Conservation (phyloP, 1,140 invertebrate species). For the Cataglyphis hispanica region DNA sequence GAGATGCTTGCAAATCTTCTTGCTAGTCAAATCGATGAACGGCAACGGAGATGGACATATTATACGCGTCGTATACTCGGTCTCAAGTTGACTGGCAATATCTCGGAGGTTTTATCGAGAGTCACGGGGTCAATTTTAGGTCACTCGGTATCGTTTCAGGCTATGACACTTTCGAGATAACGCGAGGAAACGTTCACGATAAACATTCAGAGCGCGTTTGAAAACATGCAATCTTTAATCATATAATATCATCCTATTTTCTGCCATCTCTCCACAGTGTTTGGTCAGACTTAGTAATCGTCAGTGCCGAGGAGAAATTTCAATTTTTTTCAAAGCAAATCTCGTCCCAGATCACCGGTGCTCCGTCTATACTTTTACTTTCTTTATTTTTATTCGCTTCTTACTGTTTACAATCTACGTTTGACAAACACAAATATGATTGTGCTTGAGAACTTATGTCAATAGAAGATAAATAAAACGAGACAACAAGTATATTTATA, state of each 20-base stretch:
- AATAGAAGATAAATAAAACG: background rate
- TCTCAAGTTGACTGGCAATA: background rate
- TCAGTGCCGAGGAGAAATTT: background rate
- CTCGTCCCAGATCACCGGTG: background rate
- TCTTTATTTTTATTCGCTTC: background rate
- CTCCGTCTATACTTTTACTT: background rate
- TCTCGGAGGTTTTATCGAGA: constrained; percentile 48
- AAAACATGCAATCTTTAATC: background rate
- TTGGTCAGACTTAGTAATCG: background rate
- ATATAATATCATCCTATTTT: too few species aligned
- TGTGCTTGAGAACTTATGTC: background rate
- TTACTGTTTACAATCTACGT: background rate
- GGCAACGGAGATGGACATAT: background rate
- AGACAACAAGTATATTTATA: background rate
- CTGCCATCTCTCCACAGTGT: background rate
- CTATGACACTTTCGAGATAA: constrained; percentile 53
- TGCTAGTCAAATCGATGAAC: background rate
- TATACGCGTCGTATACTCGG: background rate
- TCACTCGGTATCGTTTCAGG: constrained; percentile 57
- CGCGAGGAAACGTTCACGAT: constrained; percentile 22
- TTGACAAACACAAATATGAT: background rate
- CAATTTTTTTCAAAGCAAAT: background rate
- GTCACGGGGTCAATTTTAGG: constrained; percentile 62
- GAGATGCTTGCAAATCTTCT: constrained; percentile 2
- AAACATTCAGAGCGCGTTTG: constrained; percentile 8